Evolutionary conservation across 2,888 invertebrate genomes (phyloP).

Genomic region (Epistrophella euchroma): DNA sequence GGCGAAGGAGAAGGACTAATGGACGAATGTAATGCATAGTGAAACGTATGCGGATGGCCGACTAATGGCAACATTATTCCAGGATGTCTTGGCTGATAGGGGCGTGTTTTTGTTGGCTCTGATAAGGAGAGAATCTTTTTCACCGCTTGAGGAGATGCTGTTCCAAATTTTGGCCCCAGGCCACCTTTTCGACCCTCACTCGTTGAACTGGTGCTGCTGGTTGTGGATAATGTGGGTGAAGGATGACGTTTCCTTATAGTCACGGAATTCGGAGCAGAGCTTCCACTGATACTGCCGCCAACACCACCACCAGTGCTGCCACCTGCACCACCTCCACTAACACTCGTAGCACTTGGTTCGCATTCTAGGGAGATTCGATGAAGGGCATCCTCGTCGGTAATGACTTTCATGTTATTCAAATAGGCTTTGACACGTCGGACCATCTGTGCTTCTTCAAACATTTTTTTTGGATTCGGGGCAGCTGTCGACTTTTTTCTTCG

Average conservation of each 20-base stretch:
- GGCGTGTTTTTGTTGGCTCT: constrained; percentile 93
- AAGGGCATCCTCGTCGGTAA: constrained; percentile 95
- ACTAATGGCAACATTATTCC: constrained; percentile 86
- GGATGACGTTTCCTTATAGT: constrained; percentile 92
- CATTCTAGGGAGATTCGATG: constrained; percentile 95
- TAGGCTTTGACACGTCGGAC: constrained; percentile 98
- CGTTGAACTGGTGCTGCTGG: constrained; percentile 95
- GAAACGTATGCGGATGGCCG: constrained; percentile 81
- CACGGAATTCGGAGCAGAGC: constrained; percentile 85
- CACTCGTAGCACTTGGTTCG: constrained; percentile 86
- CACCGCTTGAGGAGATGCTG: constrained; percentile 98
- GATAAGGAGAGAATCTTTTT: constrained; percentile 96
- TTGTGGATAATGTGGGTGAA: constrained; percentile 96
- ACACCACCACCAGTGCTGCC: constrained; percentile 79
- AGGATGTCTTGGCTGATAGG: constrained; percentile 92
- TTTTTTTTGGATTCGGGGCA: constrained; percentile 97
- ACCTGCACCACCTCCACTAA: constrained; percentile 80
- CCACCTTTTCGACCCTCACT: constrained; percentile 88
- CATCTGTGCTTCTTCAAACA: constrained; percentile 99
- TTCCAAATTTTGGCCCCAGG: constrained; percentile 87
- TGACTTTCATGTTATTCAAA: constrained; percentile 93
- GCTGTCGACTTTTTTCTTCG: constrained; percentile 94
- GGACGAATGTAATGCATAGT: constrained; percentile 77
- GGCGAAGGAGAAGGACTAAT: constrained; percentile 84
- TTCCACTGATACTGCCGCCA: constrained; percentile 85